phyloP scores from a whole-genome alignment of 2,797 vertebrate species.

The Siniperca scherzeri region DNA sequence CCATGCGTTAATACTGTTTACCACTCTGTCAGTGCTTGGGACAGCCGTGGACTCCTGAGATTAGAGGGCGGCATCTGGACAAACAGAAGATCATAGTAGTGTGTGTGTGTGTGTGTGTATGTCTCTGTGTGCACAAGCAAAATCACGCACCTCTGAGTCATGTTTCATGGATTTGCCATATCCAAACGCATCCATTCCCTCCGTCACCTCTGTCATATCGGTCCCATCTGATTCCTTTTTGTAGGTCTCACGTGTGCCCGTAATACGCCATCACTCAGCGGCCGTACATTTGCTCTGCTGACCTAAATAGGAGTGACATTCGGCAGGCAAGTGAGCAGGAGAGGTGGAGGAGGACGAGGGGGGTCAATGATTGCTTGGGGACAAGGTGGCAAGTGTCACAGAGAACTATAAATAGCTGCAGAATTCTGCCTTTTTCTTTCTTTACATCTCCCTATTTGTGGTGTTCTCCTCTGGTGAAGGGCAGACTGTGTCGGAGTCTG shows the following conservation, averaged over 20 bases:
- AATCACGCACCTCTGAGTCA: slow-evolving; percentile 30
- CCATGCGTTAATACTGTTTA: slow-evolving; percentile 80
- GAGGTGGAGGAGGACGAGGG: slow-evolving; percentile 56
- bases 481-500: slow-evolving; percentile 59
- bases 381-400: slow-evolving; percentile 64
- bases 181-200: slow-evolving; percentile 25
- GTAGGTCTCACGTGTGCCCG: slow-evolving; percentile 60
- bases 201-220: slow-evolving; percentile 43
- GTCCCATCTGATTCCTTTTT: slow-evolving; percentile 59
- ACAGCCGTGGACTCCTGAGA: slow-evolving; percentile 53
- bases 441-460: slow-evolving; percentile 40
- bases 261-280: slow-evolving; percentile 56
- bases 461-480: slow-evolving; percentile 69
- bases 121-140: slow-evolving; percentile 18
- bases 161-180: slow-evolving; percentile 27
- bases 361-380: slow-evolving; percentile 73
- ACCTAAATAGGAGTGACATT: slow-evolving; percentile 83
- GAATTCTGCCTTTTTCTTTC: slow-evolving; percentile 38
- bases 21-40: slow-evolving; percentile 72
- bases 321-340: slow-evolving; percentile 61
- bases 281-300: slow-evolving; percentile 64
- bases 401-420: slow-evolving; percentile 70
- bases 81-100: slow-evolving; percentile 42
- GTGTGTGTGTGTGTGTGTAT: slow-evolving; percentile 14
- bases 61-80: slow-evolving; percentile 59